Evolutionary conservation across 2,888 invertebrate genomes (phyloP), one percentile per base, ranked within the genome.

Genomic region (Agrilus biguttatus): DNA sequence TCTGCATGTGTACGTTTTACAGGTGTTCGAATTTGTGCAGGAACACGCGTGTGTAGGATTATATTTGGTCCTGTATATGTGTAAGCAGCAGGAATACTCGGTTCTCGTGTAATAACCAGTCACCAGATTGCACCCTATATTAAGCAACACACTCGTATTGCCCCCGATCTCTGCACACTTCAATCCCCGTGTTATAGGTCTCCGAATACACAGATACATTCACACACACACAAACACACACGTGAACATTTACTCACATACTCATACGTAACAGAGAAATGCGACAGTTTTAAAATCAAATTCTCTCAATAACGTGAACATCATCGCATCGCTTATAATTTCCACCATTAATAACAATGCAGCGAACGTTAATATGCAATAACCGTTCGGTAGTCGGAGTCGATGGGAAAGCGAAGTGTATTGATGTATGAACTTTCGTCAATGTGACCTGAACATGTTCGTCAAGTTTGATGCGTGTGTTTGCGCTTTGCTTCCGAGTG

Each of bases 251-350:
- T 6, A 21, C 21, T 21, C 17, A 17, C 17, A 17, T 17, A 17
- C 4, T 4, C 17, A 17, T 4, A 21, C 21, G 7, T 21, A 21
- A 7, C 21, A 21, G 21, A 21, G 46, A 47, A 52, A 63, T 60
- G 58, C 62, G 63, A 63, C 65, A 63, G 63, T 65, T 66, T 66
- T 66, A 66, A 66, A 66, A 66, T 66, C 65, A 65, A 65, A 66
- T 66, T 66, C 65, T 63, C 65, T 65, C 62, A 63, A 65, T 65
- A 63, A 28, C 28, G 8, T 10, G 28, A 28, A 28, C 62, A 65
- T 65, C 65, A 65, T 59, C 55, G 61, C 58, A 60, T 60, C 60
- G 61, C 61, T 62, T 63, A 65, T 64, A 65, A 65, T 64, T 65
- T 65, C 64, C 63, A 63, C 60, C 61, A 63, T 63, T 64, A 64